Percentiles rank a stretch among this genome's conserved stretches.
phyloP scores from a whole-genome alignment of 2,888 invertebrate genomes.

The Boloria euphrosyne region DNA sequence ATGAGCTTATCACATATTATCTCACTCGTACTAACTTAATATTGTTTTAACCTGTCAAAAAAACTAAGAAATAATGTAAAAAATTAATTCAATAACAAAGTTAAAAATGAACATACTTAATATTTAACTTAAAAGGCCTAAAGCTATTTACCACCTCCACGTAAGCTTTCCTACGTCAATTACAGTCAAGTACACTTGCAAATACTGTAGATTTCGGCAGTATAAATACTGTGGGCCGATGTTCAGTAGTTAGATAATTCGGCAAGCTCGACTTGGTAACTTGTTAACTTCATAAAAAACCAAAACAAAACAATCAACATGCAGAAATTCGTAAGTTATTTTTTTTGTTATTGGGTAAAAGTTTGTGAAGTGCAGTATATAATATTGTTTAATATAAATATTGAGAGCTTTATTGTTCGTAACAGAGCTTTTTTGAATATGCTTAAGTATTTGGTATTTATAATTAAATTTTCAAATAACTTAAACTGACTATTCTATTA shows the following conservation, averaged over 20 bases:
- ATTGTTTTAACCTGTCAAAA: not conserved
- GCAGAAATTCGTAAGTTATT: slow-evolving; percentile 71
- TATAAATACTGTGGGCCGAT: slow-evolving; percentile 60
- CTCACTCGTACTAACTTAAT: not conserved
- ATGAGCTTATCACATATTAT: too few relatives aligned
- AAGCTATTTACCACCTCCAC: slow-evolving; percentile 49
- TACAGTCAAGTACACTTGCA: slow-evolving; percentile 62
- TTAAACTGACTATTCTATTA: too few relatives aligned
- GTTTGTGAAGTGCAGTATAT: not conserved
- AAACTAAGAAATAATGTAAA: too few relatives aligned
- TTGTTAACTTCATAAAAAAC: slow-evolving; percentile 48
- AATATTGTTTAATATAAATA: not conserved
- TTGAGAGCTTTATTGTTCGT: not conserved
- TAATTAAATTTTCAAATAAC: too few relatives aligned
- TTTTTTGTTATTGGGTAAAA: slow-evolving; percentile 15
- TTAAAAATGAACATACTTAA: not conserved
- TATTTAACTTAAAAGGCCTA: slow-evolving; percentile 1
- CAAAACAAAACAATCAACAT: slow-evolving; percentile 54
- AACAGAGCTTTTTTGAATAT: too few relatives aligned
- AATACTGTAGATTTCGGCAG: slow-evolving; percentile 66
- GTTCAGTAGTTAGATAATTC: slow-evolving; percentile 64
- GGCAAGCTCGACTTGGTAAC: slow-evolving; percentile 45
- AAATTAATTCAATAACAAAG: too few relatives aligned
- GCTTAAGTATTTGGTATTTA: too few relatives aligned
- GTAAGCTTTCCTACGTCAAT: slow-evolving; percentile 49